Evolutionary conservation across 2,113 vertebrate species (phyloP), one percentile per base, ranked within the genome.

Genomic region (Eolophus roseicapilla): DNA sequence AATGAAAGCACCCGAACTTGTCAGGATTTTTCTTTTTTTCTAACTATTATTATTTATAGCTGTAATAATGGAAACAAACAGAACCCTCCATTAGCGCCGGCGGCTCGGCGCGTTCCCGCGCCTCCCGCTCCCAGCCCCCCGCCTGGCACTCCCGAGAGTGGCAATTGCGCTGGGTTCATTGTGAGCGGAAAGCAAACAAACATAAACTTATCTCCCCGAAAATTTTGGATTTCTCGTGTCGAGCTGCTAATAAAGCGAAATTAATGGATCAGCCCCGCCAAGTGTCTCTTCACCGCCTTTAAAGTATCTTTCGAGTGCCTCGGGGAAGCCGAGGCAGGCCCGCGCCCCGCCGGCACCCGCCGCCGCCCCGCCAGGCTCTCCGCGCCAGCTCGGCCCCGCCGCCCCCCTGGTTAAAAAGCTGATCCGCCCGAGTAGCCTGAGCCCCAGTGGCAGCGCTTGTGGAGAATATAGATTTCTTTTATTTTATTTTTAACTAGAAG

Each of bases 61-160:
- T 83, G 82, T 92, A 96, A 91, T 96, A 88, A 86, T 75, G 88
- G 92, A 90, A 97, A 90, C 79, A 93, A 95, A 92, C 63, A 80
- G 62, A 96, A 92, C 87, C 90, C 37, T 92, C 77, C 77, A 89
- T 91, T 95, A 92, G 71, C 53, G 70, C 88, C 68, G 59, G 78
- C 92, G n/a, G 77, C 80, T 92, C 70, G 39, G 86, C 63, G 68
- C 90, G 62, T 83, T 87, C 76, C 63, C 46, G 39, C 53, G 53
- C 76, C 77, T 77, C 50, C 70, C 23, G 60, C 91, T 92, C 73
- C 55, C 88, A 44, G n/a, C 33, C 52, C 57, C 57, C 35, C 62
- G 39, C 76, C 82, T 50, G 64, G 83, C 92, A 82, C 76, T 50
- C 60, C 87, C 47, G 49, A 88, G 83, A 91, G 90, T 67, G 70